A percentile compares a stretch with the other conserved stretches of the same genome.
Evolutionary conservation across 2,113 vertebrate species (phyloP).

Genomic region (Otolemur garnettii): DNA sequence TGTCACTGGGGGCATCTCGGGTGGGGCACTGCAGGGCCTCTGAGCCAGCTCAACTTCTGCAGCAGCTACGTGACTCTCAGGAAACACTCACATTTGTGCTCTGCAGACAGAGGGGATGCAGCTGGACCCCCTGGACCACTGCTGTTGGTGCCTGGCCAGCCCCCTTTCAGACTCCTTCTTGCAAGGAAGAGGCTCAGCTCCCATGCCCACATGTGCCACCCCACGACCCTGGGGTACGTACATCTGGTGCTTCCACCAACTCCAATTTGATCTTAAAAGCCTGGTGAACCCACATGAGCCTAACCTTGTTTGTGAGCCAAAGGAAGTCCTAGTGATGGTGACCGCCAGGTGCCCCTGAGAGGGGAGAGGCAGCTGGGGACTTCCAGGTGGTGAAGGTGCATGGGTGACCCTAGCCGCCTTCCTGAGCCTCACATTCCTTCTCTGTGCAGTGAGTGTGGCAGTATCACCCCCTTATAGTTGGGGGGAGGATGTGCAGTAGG

Average conservation of each 20-base stretch:
- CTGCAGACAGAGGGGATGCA: neutral
- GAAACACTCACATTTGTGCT: neutral
- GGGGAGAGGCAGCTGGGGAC: neutral
- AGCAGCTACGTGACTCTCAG: neutral
- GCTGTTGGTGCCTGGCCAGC: rapidly evolving
- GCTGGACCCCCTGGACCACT: neutral
- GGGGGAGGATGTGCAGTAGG: neutral
- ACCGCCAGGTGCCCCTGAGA: neutral
- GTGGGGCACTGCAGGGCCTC: neutral
- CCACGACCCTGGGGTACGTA: neutral
- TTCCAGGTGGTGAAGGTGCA: too few relatives aligned
- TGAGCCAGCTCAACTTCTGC: neutral
- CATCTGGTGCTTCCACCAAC: neutral
- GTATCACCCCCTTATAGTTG: too few relatives aligned
- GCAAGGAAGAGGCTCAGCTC: neutral
- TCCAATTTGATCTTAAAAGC: neutral
- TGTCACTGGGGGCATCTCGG: rapidly evolving
- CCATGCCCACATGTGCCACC: neutral
- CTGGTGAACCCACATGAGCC: neutral
- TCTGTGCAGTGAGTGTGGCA: neutral
- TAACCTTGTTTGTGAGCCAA: neutral
- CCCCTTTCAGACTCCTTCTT: neutral
- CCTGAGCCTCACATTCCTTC: neutral
- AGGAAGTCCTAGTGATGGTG: neutral
- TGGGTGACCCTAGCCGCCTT: too few relatives aligned